Evolutionary conservation across 1,140 invertebrate species (phyloP).

Genomic region (Ceratitis capitata): DNA sequence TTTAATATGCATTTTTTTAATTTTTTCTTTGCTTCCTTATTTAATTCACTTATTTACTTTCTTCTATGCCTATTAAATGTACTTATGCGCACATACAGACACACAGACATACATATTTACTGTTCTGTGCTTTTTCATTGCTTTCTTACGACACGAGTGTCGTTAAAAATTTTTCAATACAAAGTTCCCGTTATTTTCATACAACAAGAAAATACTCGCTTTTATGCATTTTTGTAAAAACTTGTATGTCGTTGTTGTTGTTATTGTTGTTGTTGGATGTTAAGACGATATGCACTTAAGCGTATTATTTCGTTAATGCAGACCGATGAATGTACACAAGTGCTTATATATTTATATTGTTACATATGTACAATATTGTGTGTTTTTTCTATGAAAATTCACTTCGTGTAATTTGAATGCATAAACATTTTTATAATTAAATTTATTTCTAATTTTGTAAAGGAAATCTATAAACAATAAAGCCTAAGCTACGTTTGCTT

Average conservation of each 20-base stretch:
- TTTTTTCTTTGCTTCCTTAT: not conserved
- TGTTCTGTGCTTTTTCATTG: not conserved
- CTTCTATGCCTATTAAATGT: not conserved
- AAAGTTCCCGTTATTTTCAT: not conserved
- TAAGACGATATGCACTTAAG: not conserved
- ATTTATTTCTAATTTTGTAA: too few relatives aligned
- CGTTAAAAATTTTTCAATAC: constrained; percentile 1
- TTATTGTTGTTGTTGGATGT: not conserved
- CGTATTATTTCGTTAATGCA: too few relatives aligned
- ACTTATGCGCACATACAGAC: not conserved
- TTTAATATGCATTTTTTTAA: not conserved
- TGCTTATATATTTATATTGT: too few relatives aligned
- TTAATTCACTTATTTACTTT: too few relatives aligned
- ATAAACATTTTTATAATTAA: too few relatives aligned
- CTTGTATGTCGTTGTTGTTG: not conserved
- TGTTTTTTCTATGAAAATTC: too few relatives aligned
- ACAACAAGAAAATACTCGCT: not conserved
- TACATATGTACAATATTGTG: too few relatives aligned
- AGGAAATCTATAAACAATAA: too few relatives aligned
- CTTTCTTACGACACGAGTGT: constrained; percentile 1
- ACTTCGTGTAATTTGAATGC: too few relatives aligned
- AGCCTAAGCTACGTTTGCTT: too few relatives aligned
- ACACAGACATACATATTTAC: too few relatives aligned
- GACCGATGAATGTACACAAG: too few relatives aligned
- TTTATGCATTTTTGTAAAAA: not conserved